Evolutionary conservation across 1,140 invertebrate genomes (phyloP), one percentile per base, ranked within the genome.

Genomic region (Cryptotermes secundus): DNA sequence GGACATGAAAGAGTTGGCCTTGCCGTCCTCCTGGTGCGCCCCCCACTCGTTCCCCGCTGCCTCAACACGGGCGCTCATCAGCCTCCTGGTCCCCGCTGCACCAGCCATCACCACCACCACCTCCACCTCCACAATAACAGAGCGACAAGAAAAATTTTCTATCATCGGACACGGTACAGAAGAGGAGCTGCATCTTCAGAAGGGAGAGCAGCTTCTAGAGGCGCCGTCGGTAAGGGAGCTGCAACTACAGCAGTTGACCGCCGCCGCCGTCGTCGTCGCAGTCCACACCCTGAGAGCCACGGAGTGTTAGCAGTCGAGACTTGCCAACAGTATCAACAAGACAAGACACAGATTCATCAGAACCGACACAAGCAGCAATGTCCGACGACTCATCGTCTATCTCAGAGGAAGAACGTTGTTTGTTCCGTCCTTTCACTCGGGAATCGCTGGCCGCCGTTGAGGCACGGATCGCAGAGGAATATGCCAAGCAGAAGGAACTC

Each of bases 381-480:
- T 96, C 95, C 94, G 95, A 95, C 93, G 94, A 94, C 93, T 96
- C 94, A 93, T 94, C 95, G 93, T 95, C 95, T 92, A 92, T 95
- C 93, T 95, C 95, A 93, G 95, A 96, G 94, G 95, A 97, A 95
- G 96, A 96, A 94, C 95, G 94, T 92, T 95, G 95, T 92, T 93
- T 96, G 94, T 99, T 99, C 96, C 95, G 96, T 94, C 97, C 97
- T 92, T 99, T 99, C 93, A 99, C 97, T 90, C 94, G 97, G 92
- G 97, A 99, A 92, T 98, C 97, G 91, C 93, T 98, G 91, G 94
- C 95, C 91, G 94, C 94, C 90, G 98, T 99, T 91, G 96, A 98
- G 92, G 92, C 95, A 90, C 95, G 97, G 88, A 98, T 98, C 91
- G 95, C 96, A 88, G 96, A 97, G 91, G 97, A 98, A 93, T 92